Base-by-base conservation (phyloP, 1,140 invertebrate genomes). In the Philotrypesis tridentata region DNA sequence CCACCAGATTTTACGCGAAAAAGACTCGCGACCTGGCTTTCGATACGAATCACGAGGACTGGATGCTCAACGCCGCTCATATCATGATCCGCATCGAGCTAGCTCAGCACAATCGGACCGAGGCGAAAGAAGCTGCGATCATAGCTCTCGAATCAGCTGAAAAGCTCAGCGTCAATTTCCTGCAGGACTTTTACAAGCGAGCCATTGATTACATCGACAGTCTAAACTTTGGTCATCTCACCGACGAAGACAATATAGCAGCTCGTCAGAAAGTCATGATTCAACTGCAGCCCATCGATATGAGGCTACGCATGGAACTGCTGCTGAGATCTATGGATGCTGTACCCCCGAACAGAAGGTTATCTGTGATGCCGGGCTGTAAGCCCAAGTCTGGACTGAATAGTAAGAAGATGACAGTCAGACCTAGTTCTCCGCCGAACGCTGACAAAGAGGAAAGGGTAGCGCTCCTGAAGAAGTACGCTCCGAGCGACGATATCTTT, bases 341-440 rank as follows among this genome's bases (percentile, higher is more conserved):
- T 1, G 87, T 90, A 0, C 86, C 87, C 0, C 86, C 87, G 0
- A 82, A 73, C 8, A 80, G 90, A 1, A 80, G 88, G 55, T 40
- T 91, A 3, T 89, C 89, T 0, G 82, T 91, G 8, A 88, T 90
- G 87, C 90, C 89, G 0, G 89, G 90, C 6, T 90, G 86, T 73
- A 89, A 89, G 63, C 84, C 89, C 1, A 67, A 23, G 9, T 6
- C 7, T 12, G 31, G 55, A 43, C 40, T 89, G 8, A 71, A 85
- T 0, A 86, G 79, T 65, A 87, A 74, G 33, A 85, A 85, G 73
- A 87, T 84, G 43, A 87, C 86, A 0, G 88, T 89, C 27, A 27
- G 84, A 14, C 74, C 86, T 0, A 63, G 33, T n/a, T n/a, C n/a
- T 0, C 73, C 82, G 9, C 81, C 87, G 0, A 84, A 63, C 29